These are phyloP conservation scores for Chlorospingus semifuscus DNA, from an alignment of 2,797 vertebrate genomes.

Conservation along the genomic window DNA sequence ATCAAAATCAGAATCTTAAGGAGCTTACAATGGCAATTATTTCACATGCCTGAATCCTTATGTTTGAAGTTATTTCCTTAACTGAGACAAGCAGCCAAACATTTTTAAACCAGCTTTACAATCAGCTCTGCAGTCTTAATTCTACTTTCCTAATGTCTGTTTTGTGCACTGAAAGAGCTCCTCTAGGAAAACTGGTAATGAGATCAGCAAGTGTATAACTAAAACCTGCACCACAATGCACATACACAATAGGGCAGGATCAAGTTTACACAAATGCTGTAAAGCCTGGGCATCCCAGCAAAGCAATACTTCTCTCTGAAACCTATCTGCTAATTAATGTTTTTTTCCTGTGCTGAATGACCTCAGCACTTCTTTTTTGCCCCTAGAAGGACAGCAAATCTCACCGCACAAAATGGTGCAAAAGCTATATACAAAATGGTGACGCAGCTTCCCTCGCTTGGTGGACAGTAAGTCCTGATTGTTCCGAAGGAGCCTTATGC, in stretches of 20 bases:
- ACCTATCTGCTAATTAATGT: neutral
- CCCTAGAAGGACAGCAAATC: neutral
- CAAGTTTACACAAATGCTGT: neutral
- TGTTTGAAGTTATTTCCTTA: neutral
- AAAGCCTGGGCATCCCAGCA: neutral
- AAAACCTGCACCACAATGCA: neutral
- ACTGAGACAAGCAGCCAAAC: neutral
- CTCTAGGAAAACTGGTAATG: slow-evolving; percentile 1
- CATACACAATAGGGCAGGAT: neutral
- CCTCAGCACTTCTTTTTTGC: neutral
- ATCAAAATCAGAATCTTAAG: neutral
- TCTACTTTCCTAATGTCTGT: neutral
- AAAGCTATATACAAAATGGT: neutral
- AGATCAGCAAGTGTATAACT: neutral
- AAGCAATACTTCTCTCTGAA: neutral
- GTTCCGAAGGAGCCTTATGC: neutral
- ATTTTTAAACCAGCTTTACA: slow-evolving; percentile 6
- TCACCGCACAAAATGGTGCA: neutral
- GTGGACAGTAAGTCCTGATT: neutral
- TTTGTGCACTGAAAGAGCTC: neutral
- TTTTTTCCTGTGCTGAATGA: neutral
- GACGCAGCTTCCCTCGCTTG: neutral
- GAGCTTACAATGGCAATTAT: neutral
- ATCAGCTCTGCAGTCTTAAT: neutral
- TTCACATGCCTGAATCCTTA: neutral